These are phyloP conservation scores for Brachionichthys hirsutus DNA, from an alignment of 2,113 vertebrate genomes.

Conservation along the genomic window DNA sequence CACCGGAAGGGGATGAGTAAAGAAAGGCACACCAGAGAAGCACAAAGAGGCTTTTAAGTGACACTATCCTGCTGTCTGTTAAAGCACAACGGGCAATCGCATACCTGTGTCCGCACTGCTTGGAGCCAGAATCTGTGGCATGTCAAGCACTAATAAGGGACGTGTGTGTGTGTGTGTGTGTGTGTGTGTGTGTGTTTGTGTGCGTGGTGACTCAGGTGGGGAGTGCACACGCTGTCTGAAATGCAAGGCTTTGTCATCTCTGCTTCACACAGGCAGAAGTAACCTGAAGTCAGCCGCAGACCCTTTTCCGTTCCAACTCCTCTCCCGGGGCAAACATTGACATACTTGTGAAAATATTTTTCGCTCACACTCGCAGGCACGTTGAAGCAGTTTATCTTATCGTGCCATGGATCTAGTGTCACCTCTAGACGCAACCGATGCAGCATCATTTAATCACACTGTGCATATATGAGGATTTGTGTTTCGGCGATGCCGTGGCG, in stretches of 20 bases:
- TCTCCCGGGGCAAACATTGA: slow-evolving; percentile 35
- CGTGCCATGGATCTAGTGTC: slow-evolving; percentile 15
- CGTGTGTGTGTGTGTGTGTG: slow-evolving; percentile 4
- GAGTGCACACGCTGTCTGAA: slow-evolving; percentile 21
- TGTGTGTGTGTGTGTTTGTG: slow-evolving; percentile 1
- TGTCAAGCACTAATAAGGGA: slow-evolving; percentile 50
- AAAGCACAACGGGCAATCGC: slow-evolving; percentile 11
- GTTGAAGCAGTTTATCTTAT: slow-evolving; percentile 20
- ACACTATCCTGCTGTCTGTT: slow-evolving; percentile 1
- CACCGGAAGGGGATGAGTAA: background rate
- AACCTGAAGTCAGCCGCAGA: slow-evolving; percentile 21
- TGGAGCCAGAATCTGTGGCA: slow-evolving; percentile 4
- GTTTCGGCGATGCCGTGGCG: slow-evolving; percentile 9
- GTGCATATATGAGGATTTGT: slow-evolving; percentile 39
- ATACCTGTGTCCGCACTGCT: slow-evolving; percentile 3
- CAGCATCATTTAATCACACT: slow-evolving; percentile 13
- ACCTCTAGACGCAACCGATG: slow-evolving; percentile 22
- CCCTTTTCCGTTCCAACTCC: slow-evolving; percentile 20
- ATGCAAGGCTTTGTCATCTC: slow-evolving; percentile 38
- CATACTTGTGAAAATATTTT: slow-evolving; percentile 16
- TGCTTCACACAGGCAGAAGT: slow-evolving; percentile 43
- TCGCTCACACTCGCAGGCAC: slow-evolving; percentile 7
- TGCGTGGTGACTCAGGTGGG: slow-evolving; percentile 20
- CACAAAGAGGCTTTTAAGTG: slow-evolving; percentile 13
- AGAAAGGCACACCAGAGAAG: background rate